Conservation (phyloP, 2,888 invertebrate genomes). For the Melanargia galathea region DNA sequence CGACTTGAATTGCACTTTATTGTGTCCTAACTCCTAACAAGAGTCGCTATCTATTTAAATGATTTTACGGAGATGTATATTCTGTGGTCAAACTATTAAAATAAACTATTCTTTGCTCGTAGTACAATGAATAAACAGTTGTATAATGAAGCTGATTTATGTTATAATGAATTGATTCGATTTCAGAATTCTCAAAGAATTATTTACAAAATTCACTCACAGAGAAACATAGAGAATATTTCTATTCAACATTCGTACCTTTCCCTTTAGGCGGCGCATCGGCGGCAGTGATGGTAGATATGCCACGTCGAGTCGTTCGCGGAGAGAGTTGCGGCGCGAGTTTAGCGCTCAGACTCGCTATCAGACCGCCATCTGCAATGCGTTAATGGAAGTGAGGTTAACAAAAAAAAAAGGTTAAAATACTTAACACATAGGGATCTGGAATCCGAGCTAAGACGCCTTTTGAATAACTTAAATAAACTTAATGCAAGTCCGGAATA, state of each 20-base stretch:
- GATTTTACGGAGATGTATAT: too few relatives aligned
- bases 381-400: background rate
- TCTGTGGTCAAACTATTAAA: too few relatives aligned
- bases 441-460: too few relatives aligned
- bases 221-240: background rate
- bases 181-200: too few relatives aligned
- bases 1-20: too few relatives aligned
- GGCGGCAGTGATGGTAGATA: constrained; percentile 63
- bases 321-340: constrained; percentile 84
- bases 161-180: too few relatives aligned
- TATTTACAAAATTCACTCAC: background rate
- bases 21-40: too few relatives aligned
- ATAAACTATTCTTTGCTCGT: too few relatives aligned
- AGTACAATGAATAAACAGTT: too few relatives aligned
- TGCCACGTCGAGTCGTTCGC: constrained; percentile 75
- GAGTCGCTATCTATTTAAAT: too few relatives aligned
- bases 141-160: too few relatives aligned
- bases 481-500: background rate
- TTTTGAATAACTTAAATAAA: background rate
- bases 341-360: constrained; percentile 88
- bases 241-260: constrained; percentile 47
- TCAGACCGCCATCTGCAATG: constrained; percentile 83
- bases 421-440: background rate
- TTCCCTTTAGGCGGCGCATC: constrained; percentile 78
- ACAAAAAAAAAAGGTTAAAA: background rate